phyloP scores from a whole-genome alignment of 92 coral and sea anemone species.

The Desmophyllum pertusum region DNA sequence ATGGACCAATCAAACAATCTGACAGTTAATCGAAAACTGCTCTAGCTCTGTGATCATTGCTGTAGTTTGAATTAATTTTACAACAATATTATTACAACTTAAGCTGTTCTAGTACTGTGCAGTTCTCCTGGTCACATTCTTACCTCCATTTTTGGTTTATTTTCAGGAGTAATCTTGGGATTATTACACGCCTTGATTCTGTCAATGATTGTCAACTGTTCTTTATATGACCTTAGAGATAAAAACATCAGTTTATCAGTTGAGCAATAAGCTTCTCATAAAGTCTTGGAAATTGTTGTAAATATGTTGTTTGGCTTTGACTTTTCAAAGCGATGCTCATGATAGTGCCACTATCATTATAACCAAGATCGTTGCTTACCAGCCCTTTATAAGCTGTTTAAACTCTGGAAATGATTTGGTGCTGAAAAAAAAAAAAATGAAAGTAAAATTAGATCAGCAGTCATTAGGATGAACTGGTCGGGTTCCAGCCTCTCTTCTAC shows the following conservation, averaged over 20 bases:
- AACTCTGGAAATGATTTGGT: slow-evolving; percentile 85
- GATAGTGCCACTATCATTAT: background rate
- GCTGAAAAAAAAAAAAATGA: slow-evolving; percentile 60
- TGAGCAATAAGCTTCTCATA: background rate
- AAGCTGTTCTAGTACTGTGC: too few relatives aligned
- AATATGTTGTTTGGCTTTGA: too few relatives aligned
- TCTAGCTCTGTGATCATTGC: too few relatives aligned
- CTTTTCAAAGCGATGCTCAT: too few relatives aligned
- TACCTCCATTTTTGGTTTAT: slow-evolving; percentile 97
- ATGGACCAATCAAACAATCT: too few relatives aligned
- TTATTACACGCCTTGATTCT: slow-evolving; percentile 94
- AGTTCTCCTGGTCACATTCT: too few relatives aligned
- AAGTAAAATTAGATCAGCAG: too few relatives aligned
- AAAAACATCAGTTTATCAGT: background rate
- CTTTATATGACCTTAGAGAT: slow-evolving; percentile 67
- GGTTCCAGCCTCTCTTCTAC: too few relatives aligned
- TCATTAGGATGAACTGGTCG: too few relatives aligned
- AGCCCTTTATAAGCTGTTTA: slow-evolving; percentile 67
- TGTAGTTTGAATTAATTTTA: too few relatives aligned
- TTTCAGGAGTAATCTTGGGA: slow-evolving; percentile 89
- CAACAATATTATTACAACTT: too few relatives aligned
- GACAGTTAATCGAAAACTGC: too few relatives aligned
- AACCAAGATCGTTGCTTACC: slow-evolving; percentile 57
- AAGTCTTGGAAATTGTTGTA: background rate
- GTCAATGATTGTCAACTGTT: slow-evolving; percentile 81